Evolutionary conservation across 2,888 invertebrate species (phyloP).

Genomic region (Tipula lateralis): DNA sequence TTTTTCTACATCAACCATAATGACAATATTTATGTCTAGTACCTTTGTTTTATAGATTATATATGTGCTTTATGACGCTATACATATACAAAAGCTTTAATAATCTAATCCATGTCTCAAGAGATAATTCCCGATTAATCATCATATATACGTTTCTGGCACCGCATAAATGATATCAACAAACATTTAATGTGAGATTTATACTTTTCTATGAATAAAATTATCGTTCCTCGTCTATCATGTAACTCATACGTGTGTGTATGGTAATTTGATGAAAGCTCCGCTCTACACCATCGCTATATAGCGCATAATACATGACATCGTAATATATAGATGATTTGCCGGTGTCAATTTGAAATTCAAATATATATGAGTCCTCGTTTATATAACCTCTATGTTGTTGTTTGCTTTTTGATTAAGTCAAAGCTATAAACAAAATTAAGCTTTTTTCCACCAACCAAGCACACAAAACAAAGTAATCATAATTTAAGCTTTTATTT

Average conservation of each 20-base stretch:
- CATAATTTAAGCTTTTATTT: not conserved
- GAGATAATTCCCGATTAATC: not conserved
- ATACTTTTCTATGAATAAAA: not conserved
- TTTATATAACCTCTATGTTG: too few relatives aligned
- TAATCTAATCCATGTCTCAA: not conserved
- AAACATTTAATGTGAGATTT: not conserved
- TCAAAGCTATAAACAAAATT: slow-evolving; percentile 2
- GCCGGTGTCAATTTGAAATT: not conserved
- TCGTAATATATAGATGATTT: not conserved
- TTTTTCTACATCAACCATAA: too few relatives aligned
- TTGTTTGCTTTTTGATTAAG: not conserved
- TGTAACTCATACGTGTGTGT: not conserved
- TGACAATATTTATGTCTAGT: too few relatives aligned
- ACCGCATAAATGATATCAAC: not conserved
- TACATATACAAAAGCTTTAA: not conserved
- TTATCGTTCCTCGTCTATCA: not conserved
- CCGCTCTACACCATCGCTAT: not conserved
- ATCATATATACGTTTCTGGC: not conserved
- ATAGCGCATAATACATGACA: not conserved
- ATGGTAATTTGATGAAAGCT: not conserved
- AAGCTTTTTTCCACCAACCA: not conserved
- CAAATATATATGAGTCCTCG: not conserved
- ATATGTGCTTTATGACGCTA: too few relatives aligned
- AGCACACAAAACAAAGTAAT: not conserved
- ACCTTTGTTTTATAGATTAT: too few relatives aligned